Conservation (phyloP, 1,140 invertebrate species). For the Drosophila serrata region DNA sequence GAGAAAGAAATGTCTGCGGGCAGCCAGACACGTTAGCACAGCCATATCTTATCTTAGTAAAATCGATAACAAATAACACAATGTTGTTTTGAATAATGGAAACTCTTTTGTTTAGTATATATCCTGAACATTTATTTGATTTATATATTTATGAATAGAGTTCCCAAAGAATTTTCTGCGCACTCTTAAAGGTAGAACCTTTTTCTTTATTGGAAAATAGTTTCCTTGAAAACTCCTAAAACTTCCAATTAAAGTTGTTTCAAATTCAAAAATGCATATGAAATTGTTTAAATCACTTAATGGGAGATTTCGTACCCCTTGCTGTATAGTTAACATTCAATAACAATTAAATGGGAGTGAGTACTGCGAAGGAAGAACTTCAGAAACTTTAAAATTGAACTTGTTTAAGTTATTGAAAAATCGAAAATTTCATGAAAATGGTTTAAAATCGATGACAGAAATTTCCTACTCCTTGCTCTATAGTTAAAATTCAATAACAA, state of each 20-base stretch:
- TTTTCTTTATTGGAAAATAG: too few relatives aligned
- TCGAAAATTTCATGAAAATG: not conserved
- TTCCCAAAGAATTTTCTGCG: not conserved
- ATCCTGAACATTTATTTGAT: not conserved
- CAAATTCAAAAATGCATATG: not conserved
- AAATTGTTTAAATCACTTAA: not conserved
- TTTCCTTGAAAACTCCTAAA: too few relatives aligned
- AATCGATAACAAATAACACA: slow-evolving; percentile 7
- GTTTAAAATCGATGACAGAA: slow-evolving; percentile 14
- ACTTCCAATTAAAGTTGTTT: not conserved
- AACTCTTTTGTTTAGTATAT: not conserved
- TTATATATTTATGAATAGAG: not conserved
- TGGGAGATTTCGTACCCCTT: too few relatives aligned
- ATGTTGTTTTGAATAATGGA: not conserved
- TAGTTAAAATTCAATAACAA: slow-evolving; percentile 31
- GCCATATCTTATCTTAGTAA: slow-evolving; percentile 8
- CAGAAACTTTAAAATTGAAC: not conserved
- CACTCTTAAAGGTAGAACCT: too few relatives aligned
- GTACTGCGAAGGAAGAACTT: not conserved
- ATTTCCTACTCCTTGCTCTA: not conserved
- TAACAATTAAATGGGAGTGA: not conserved
- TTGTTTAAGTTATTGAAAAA: not conserved
- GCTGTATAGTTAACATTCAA: not conserved
- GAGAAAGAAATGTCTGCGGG: slow-evolving; percentile 14
- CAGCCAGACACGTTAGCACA: slow-evolving; percentile 8